Conservation (phyloP, 2,113 vertebrate genomes). For the Pelobates fuscus region DNA sequence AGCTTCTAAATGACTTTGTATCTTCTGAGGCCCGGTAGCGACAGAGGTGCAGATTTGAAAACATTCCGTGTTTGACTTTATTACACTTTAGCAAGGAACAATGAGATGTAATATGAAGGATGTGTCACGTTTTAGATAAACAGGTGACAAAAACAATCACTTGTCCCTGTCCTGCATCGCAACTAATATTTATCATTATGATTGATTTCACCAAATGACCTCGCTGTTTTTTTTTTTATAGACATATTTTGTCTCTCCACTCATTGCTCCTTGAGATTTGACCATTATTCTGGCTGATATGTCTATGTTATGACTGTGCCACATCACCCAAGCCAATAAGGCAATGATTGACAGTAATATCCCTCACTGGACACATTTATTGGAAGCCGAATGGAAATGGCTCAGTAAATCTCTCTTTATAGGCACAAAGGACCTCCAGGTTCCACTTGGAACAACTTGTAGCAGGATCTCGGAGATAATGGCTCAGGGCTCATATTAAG, state of each 20-base stretch:
- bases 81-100: constrained; percentile 52
- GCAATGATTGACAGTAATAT: constrained; percentile 80
- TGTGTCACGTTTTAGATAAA: constrained; percentile 59
- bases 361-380: constrained; percentile 71
- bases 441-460: background rate
- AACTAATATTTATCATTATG: constrained; percentile 66
- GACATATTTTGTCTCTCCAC: constrained; percentile 64
- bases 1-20: constrained; percentile 34
- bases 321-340: constrained; percentile 75
- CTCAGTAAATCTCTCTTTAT: constrained; percentile 75
- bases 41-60: constrained; percentile 52
- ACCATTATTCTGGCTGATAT: constrained; percentile 73
- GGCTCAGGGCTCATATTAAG: too few species aligned
- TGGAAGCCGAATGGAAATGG: constrained; percentile 66
- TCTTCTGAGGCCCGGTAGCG: constrained; percentile 41
- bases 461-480: too few species aligned
- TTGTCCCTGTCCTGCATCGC: background rate
- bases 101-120: constrained; percentile 54
- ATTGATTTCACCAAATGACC: constrained; percentile 63
- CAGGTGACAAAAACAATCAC: constrained; percentile 18
- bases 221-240: constrained; percentile 60
- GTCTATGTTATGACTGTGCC: constrained; percentile 73
- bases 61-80: constrained; percentile 46
- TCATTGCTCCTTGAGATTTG: constrained; percentile 76
- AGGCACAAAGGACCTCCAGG: constrained; percentile 70